These are phyloP conservation scores for Sigmodon hispidus DNA, from an alignment of 2,113 vertebrate species.

Conservation along the genomic window DNA sequence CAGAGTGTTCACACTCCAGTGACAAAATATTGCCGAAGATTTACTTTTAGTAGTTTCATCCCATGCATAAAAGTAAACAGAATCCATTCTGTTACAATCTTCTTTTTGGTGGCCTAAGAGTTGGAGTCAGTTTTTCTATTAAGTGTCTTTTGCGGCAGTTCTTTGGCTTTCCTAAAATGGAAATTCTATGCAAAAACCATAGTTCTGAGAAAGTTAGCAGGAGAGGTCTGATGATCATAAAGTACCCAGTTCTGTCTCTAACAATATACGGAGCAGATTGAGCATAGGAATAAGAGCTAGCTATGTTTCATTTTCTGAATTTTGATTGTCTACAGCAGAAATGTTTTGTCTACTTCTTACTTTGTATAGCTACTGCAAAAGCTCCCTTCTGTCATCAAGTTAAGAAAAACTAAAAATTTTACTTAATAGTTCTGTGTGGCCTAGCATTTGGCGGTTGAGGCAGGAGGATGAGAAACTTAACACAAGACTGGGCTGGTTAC, in stretches of 20 bases:
- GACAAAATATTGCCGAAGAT: constrained; percentile 35
- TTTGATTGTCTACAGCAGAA: constrained; percentile 59
- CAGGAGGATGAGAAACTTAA: background rate
- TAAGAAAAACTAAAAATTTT: constrained; percentile 10
- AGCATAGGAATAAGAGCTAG: background rate
- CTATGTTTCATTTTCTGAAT: constrained; percentile 66
- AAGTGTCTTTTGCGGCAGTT: constrained; percentile 7
- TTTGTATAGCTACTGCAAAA: constrained; percentile 55
- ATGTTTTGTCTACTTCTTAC: constrained; percentile 61
- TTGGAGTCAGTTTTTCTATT: background rate
- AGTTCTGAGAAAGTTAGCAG: background rate
- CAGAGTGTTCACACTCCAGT: background rate
- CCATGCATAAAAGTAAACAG: background rate
- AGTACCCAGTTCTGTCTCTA: background rate
- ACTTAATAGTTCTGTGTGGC: background rate
- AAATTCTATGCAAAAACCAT: background rate
- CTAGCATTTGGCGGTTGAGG: background rate
- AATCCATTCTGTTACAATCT: background rate
- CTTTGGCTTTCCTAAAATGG: background rate
- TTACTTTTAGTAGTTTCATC: constrained; percentile 8
- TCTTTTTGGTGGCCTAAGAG: background rate
- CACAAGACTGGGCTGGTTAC: background rate
- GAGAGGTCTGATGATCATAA: background rate
- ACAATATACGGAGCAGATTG: constrained; percentile 1
- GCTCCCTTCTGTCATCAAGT: background rate